Conservation (phyloP, 1,140 invertebrate genomes). For the Scylla paramamosain region DNA sequence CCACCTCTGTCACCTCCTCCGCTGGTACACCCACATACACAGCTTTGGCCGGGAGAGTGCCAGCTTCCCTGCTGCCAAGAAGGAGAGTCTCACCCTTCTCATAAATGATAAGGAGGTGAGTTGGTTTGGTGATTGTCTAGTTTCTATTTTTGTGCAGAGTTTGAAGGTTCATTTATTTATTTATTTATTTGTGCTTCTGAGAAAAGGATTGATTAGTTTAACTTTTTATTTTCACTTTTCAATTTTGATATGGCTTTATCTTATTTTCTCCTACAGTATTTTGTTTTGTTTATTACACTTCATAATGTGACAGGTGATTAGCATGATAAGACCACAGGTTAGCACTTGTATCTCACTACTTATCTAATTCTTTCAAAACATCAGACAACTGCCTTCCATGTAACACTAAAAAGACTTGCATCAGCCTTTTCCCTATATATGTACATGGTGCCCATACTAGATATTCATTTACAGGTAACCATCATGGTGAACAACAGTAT, state of each 20-base stretch:
- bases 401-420: too few relatives aligned
- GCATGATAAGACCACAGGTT: background rate
- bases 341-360: background rate
- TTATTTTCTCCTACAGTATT: background rate
- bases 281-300: background rate
- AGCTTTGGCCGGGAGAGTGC: slow-evolving; percentile 44
- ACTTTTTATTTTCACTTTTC: too few relatives aligned
- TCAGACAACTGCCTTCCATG: background rate
- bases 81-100: background rate
- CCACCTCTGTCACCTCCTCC: slow-evolving; percentile 46
- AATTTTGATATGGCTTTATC: too few relatives aligned
- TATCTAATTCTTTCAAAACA: background rate
- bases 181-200: background rate
- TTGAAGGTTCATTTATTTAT: background rate
- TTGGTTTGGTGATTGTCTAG: background rate
- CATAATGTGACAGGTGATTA: background rate
- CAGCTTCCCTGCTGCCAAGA: slow-evolving; percentile 2
- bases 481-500: slow-evolving; percentile 36
- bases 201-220: slow-evolving; percentile 18
- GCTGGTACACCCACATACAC: slow-evolving; percentile 62
- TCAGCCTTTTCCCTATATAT: too few relatives aligned
- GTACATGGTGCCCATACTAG: too few relatives aligned
- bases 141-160: too few relatives aligned
- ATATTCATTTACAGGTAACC: slow-evolving; percentile 26
- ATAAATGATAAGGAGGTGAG: slow-evolving; percentile 42